phyloP scores from a whole-genome alignment of 2,888 invertebrate species.

The Neoascia interrupta region DNA sequence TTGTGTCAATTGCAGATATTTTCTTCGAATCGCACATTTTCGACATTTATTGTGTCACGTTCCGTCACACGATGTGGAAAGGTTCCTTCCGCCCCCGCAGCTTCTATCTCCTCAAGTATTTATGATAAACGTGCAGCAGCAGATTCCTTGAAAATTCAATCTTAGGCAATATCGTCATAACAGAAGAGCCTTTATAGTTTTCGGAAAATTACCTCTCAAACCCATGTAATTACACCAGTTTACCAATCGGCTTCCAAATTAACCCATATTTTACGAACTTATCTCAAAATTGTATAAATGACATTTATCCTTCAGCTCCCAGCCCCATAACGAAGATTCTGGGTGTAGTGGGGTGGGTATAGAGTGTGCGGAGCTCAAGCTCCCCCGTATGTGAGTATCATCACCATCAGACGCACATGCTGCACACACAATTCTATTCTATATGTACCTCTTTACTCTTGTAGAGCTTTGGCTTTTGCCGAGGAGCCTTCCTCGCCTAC shows the following conservation, averaged over 20 bases:
- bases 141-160: no score
- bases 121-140: no score
- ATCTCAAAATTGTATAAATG: conserved; percentile 47
- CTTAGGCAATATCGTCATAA: no score
- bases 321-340: not conserved
- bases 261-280: conserved; percentile 42
- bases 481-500: conserved; percentile 17
- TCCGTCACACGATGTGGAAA: no score
- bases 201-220: conserved; percentile 10
- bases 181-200: no score
- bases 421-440: conserved; percentile 1
- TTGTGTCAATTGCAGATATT: no score
- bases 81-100: no score
- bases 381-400: not conserved
- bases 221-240: conserved; percentile 41
- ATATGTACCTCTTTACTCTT: not conserved
- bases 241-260: conserved; percentile 43
- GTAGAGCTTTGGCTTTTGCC: not conserved
- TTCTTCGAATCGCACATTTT: no score
- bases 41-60: no score
- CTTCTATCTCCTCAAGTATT: no score
- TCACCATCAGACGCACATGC: conserved; percentile 31
- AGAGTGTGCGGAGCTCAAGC: no score
- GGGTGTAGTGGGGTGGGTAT: no score
- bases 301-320: conserved; percentile 44